A percentile compares a stretch with the other conserved stretches of the same genome.
phyloP scores from a whole-genome alignment of 1,140 invertebrate genomes.

The Apis mellifera region DNA sequence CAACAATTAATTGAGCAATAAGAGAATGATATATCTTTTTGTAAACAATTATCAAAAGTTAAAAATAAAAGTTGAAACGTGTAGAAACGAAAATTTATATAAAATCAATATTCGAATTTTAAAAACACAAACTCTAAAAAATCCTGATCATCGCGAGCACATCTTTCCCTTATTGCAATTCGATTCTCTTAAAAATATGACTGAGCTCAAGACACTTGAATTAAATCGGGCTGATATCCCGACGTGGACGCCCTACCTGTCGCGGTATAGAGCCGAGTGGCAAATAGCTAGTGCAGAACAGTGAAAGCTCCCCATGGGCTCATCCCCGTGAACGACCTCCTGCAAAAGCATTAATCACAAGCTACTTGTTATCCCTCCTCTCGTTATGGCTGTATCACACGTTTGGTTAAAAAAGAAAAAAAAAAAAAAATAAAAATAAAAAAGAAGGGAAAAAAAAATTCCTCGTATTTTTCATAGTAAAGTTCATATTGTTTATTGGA shows the following conservation, averaged over 20 bases:
- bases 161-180: background rate
- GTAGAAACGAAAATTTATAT: too few species aligned
- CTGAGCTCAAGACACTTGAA: constrained; percentile 2
- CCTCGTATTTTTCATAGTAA: constrained; percentile 3
- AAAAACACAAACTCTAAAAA: background rate
- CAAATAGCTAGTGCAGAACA: constrained; percentile 68
- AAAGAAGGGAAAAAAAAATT: constrained; percentile 52
- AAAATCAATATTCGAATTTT: background rate
- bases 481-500: background rate
- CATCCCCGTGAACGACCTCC: constrained; percentile 67
- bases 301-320: constrained; percentile 69
- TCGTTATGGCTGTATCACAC: constrained; percentile 70
- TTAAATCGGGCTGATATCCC: constrained; percentile 21
- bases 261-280: constrained; percentile 57
- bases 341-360: constrained; percentile 76
- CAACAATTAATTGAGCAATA: too few species aligned
- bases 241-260: constrained; percentile 25
- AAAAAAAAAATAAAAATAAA: constrained; percentile 48
- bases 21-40: too few species aligned
- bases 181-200: background rate
- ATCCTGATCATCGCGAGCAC: too few species aligned
- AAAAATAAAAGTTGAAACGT: too few species aligned
- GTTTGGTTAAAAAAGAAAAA: constrained; percentile 62
- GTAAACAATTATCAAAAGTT: too few species aligned
- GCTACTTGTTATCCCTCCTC: constrained; percentile 70